These are phyloP conservation scores for Mythimna vitellina DNA, from an alignment of 2,888 invertebrate species.

Conservation along the genomic window DNA sequence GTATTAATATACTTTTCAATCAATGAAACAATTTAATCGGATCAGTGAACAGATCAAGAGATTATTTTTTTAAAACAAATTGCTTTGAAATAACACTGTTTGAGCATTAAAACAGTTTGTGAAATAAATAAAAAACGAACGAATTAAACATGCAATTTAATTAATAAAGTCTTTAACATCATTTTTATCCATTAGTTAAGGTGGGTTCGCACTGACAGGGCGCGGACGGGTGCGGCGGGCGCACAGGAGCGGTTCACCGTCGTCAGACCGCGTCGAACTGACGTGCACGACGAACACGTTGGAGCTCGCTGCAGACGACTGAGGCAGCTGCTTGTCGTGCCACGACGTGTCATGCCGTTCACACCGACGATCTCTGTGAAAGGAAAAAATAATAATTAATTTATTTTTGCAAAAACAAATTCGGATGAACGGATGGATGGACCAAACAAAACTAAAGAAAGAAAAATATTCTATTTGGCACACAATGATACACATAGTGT, in stretches of 20 bases:
- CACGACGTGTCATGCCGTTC: constrained; percentile 80
- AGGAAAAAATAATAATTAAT: background rate
- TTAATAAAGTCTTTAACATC: constrained; percentile 28
- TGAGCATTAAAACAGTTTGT: background rate
- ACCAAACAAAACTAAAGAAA: too few relatives aligned
- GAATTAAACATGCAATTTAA: constrained; percentile 29
- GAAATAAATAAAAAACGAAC: constrained; percentile 17
- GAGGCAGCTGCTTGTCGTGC: constrained; percentile 78
- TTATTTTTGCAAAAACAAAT: background rate
- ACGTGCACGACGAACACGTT: constrained; percentile 78
- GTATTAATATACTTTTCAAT: too few relatives aligned
- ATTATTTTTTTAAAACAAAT: too few relatives aligned
- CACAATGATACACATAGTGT: too few relatives aligned
- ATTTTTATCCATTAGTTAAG: constrained; percentile 68
- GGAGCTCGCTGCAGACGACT: constrained; percentile 79
- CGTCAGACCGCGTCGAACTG: constrained; percentile 70
- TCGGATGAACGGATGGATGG: too few relatives aligned
- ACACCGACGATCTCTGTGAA: constrained; percentile 80
- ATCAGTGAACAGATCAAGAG: too few relatives aligned
- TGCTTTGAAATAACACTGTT: background rate
- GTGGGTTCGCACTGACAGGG: constrained; percentile 78
- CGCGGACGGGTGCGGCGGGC: constrained; percentile 72
- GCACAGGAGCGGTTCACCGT: constrained; percentile 44
- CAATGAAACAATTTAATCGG: too few relatives aligned
- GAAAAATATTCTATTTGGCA: too few relatives aligned